A percentile compares a stretch with the other conserved stretches of the same genome.
Evolutionary conservation across 2,797 vertebrate genomes (phyloP).

Genomic region (Leptatherina wallacei): DNA sequence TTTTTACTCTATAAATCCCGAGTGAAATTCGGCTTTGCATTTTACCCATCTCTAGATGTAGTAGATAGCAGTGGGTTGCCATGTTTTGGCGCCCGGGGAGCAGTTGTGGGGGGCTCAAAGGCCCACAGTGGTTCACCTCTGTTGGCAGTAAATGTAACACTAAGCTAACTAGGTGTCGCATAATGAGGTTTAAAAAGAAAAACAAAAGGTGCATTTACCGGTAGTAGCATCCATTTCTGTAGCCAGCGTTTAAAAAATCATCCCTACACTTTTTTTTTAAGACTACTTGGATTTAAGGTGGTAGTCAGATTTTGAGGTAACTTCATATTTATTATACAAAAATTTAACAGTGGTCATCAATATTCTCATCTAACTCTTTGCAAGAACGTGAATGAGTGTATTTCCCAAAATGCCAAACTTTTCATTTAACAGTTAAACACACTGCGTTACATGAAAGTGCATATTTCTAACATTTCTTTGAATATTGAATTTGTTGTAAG

Average conservation of each 20-base stretch:
- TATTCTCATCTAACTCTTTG: slow-evolving; percentile 12
- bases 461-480: slow-evolving; percentile 8
- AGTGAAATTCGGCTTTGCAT: too few species aligned
- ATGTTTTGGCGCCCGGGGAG: too few species aligned
- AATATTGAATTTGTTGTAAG: slow-evolving; percentile 22
- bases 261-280: neutral
- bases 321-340: neutral
- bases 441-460: slow-evolving; percentile 13
- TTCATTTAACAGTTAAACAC: slow-evolving; percentile 16
- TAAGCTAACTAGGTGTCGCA: neutral
- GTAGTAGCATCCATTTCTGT: neutral
- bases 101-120: too few species aligned
- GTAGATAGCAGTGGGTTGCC: too few species aligned
- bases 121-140: too few species aligned
- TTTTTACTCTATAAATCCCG: too few species aligned
- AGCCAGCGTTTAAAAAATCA: neutral
- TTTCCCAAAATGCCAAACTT: slow-evolving; percentile 34
- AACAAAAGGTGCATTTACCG: neutral
- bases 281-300: neutral
- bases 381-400: slow-evolving; percentile 6
- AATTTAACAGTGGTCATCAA: neutral
- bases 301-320: neutral
- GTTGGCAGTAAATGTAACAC: too few species aligned
- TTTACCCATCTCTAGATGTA: too few species aligned
- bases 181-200: neutral